phyloP scores from a whole-genome alignment of 2,113 vertebrate species.

The Hippocampus barbouri region DNA sequence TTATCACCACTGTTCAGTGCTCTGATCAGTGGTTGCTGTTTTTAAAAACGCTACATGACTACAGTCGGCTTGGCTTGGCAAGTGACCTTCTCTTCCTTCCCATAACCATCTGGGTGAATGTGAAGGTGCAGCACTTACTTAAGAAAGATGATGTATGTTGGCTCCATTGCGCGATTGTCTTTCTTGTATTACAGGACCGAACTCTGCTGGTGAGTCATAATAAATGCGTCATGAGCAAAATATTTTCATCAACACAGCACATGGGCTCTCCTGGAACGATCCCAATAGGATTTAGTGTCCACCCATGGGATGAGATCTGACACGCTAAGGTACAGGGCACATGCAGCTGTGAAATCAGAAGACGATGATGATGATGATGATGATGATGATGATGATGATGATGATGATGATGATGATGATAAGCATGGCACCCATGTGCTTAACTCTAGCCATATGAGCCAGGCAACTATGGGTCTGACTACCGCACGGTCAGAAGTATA shows the following conservation, averaged over 20 bases:
- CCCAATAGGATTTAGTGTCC: conserved; percentile 43
- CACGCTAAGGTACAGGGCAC: conserved; percentile 36
- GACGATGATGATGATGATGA: conserved; percentile 35
- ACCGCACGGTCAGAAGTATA: conserved; percentile 9
- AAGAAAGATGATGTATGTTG: not conserved
- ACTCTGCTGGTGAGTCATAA: conserved; percentile 20
- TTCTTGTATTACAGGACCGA: conserved; percentile 7
- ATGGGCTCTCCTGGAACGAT: conserved; percentile 40
- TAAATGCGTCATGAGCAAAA: conserved; percentile 19
- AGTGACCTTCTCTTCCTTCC: not conserved
- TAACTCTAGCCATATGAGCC: conserved; percentile 33
- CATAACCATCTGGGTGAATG: not conserved
- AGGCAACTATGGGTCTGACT: conserved; percentile 45
- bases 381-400: conserved; percentile 32
- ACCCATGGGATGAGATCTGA: conserved; percentile 34
- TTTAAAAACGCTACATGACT: not conserved
- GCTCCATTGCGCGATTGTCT: conserved; percentile 18
- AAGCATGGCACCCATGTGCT: conserved; percentile 28
- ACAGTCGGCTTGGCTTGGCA: not conserved
- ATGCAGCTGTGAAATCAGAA: conserved; percentile 50
- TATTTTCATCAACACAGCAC: conserved; percentile 48
- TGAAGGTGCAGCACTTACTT: not conserved
- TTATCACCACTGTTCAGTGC: too few species aligned
- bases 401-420: conserved; percentile 48
- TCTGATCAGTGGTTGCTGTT: too few species aligned